These are phyloP conservation scores for Neostethus bicornis DNA, from an alignment of 2,797 vertebrate species.

Conservation along the genomic window DNA sequence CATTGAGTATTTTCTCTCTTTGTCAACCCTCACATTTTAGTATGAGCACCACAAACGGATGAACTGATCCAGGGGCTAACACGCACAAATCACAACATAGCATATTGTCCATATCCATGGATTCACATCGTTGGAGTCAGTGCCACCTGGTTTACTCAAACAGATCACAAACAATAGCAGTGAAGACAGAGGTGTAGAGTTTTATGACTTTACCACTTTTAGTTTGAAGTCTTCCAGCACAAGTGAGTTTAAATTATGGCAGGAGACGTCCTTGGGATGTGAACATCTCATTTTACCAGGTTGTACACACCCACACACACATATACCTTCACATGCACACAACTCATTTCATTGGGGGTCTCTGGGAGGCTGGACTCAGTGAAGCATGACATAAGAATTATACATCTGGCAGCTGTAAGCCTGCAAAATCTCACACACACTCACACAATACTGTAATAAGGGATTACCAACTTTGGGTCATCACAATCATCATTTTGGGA, in stretches of 20 bases:
- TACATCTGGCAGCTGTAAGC: conserved; percentile 75
- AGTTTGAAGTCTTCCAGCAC: conserved; percentile 75
- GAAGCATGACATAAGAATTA: conserved; percentile 76
- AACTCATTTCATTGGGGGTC: conserved; percentile 70
- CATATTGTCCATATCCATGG: conserved; percentile 35
- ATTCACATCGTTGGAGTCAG: conserved; percentile 65
- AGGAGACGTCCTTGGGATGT: conserved; percentile 80
- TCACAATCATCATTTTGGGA: conserved; percentile 48
- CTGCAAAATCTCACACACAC: conserved; percentile 47
- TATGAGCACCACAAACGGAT: conserved; percentile 35
- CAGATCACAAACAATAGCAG: conserved; percentile 75
- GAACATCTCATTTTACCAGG: conserved; percentile 79
- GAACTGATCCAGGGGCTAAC: conserved; percentile 32
- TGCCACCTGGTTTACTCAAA: conserved; percentile 68
- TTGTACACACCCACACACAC: conserved; percentile 26
- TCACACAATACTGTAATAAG: conserved; percentile 40
- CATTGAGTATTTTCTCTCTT: conserved; percentile 31
- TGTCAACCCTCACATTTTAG: conserved; percentile 29
- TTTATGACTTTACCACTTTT: conserved; percentile 79
- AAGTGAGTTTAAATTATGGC: conserved; percentile 80
- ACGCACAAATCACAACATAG: conserved; percentile 37
- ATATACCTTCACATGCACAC: conserved; percentile 8
- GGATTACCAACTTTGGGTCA: conserved; percentile 54
- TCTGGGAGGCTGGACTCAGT: conserved; percentile 69
- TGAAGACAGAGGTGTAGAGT: conserved; percentile 71